A percentile compares a stretch with the other conserved stretches of the same genome.
Conservation (phyloP, 2,888 invertebrate genomes). For the Hanleya hanleyi region DNA sequence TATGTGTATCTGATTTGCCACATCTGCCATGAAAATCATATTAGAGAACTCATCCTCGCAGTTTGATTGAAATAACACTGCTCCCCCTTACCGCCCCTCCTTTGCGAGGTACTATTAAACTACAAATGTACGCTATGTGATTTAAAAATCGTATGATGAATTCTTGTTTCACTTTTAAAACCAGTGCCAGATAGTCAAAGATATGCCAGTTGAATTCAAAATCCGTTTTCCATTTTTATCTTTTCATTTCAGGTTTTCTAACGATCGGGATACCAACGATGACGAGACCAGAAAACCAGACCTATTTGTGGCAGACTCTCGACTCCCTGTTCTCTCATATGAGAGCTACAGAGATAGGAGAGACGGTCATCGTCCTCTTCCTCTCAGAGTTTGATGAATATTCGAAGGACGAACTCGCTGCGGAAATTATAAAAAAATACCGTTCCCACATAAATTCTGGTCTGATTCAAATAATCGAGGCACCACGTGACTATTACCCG, state of each 20-base stretch:
- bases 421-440: neutral
- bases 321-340: slow-evolving; percentile 69
- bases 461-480: slow-evolving; percentile 69
- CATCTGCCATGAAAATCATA: no score
- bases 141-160: no score
- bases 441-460: slow-evolving; percentile 35
- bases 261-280: slow-evolving; percentile 74
- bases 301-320: slow-evolving; percentile 70
- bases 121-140: no score
- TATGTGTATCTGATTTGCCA: no score
- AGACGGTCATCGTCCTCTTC: slow-evolving; percentile 69
- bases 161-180: no score
- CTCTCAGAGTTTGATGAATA: slow-evolving; percentile 62
- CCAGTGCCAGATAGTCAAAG: no score
- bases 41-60: no score
- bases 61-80: no score
- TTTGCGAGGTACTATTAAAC: no score
- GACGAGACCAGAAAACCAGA: slow-evolving; percentile 53
- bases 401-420: neutral
- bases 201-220: no score
- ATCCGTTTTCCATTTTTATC: no score
- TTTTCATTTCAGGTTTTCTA: slow-evolving; percentile 70
- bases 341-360: slow-evolving; percentile 52
- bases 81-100: no score
- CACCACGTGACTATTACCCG: slow-evolving; percentile 54